Percentiles rank a stretch among this genome's conserved stretches.
Evolutionary conservation across 1,140 invertebrate species (phyloP).

Genomic region (Choristoneura fumiferana): DNA sequence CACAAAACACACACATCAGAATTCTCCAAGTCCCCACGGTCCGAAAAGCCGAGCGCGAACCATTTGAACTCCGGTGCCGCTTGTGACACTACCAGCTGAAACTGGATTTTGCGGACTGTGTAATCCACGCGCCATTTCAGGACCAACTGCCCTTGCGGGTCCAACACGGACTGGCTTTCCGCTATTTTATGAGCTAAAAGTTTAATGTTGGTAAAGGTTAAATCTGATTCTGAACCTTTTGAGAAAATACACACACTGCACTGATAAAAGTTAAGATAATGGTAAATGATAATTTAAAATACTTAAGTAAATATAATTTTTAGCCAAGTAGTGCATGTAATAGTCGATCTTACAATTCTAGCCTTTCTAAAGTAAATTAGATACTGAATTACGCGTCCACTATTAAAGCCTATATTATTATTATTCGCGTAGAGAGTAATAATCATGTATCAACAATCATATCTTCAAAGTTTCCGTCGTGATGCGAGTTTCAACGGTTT

Average conservation of each 20-base stretch:
- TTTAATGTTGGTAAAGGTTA: conserved; percentile 20
- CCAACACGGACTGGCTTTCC: conserved; percentile 64
- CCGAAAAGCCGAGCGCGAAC: conserved; percentile 95
- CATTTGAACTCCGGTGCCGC: conserved; percentile 84
- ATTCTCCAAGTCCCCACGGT: conserved; percentile 87
- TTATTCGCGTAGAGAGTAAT: no score
- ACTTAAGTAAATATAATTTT: no score
- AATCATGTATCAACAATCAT: no score
- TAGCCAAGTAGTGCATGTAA: not conserved
- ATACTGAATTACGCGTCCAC: no score
- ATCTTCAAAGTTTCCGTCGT: no score
- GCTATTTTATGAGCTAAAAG: conserved; percentile 36
- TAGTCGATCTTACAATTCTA: no score
- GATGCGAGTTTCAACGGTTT: no score
- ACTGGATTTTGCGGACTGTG: conserved; percentile 85
- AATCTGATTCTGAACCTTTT: not conserved
- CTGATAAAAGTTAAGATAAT: not conserved
- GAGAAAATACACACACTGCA: conserved; percentile 2
- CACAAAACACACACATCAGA: conserved; percentile 94
- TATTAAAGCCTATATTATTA: no score
- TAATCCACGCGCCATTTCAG: conserved; percentile 68
- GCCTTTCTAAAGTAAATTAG: no score
- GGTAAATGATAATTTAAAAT: not conserved
- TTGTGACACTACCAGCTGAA: conserved; percentile 80
- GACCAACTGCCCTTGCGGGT: conserved; percentile 55